Conservation (phyloP, 2,888 invertebrate genomes). For the Apeira syringaria region DNA sequence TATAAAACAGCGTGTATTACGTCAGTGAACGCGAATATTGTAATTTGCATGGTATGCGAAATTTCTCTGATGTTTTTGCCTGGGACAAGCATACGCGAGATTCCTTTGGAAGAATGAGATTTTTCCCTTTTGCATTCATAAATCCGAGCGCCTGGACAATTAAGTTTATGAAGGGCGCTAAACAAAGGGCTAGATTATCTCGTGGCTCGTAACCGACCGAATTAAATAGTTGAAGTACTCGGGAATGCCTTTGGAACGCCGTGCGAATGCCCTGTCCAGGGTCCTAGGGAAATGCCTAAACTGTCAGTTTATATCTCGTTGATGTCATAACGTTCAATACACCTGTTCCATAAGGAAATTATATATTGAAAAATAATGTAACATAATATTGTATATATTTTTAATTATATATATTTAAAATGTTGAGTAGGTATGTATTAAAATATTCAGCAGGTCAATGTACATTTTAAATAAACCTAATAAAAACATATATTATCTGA, state of each 20-base stretch:
- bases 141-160: slow-evolving; percentile 37
- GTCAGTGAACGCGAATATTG: not conserved
- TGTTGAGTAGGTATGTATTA: too few species aligned
- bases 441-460: too few species aligned
- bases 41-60: slow-evolving; percentile 19
- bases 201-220: slow-evolving; percentile 59
- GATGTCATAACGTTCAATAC: slow-evolving; percentile 7
- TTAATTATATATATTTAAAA: too few species aligned
- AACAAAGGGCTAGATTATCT: slow-evolving; percentile 73
- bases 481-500: too few species aligned
- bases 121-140: slow-evolving; percentile 49
- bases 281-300: slow-evolving; percentile 30
- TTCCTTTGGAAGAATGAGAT: slow-evolving; percentile 28
- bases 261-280: slow-evolving; percentile 41
- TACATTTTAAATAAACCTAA: too few species aligned
- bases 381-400: too few species aligned
- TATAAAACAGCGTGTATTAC: slow-evolving; percentile 8
- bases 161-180: slow-evolving; percentile 64
- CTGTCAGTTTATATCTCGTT: not conserved
- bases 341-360: too few species aligned
- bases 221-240: slow-evolving; percentile 64
- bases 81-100: slow-evolving; percentile 13
- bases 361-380: too few species aligned
- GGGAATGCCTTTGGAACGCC: slow-evolving; percentile 44
- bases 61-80: slow-evolving; percentile 15